Percentiles rank a stretch among this genome's conserved stretches.
phyloP scores from a whole-genome alignment of 2,113 vertebrate genomes.

The Platycercus adscitus region DNA sequence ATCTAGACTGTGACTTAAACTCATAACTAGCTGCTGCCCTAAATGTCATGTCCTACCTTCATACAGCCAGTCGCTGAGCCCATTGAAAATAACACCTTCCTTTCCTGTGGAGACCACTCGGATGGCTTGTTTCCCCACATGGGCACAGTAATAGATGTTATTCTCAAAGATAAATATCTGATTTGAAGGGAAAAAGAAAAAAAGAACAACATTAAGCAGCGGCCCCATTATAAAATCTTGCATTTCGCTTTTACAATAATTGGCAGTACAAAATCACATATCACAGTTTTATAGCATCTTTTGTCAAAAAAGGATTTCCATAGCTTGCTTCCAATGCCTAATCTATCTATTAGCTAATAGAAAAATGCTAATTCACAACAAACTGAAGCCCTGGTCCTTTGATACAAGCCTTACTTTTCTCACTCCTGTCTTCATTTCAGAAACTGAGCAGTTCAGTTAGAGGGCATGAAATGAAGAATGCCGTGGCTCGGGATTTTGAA shows the following conservation, averaged over 20 bases:
- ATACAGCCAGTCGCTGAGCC: constrained; percentile 96
- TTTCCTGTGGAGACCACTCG: constrained; percentile 95
- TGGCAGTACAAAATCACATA: background rate
- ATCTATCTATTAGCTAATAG: background rate
- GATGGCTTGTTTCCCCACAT: constrained; percentile 92
- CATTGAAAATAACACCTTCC: constrained; percentile 95
- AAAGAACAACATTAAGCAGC: constrained; percentile 29
- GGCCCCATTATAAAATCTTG: background rate
- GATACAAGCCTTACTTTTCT: constrained; percentile 9
- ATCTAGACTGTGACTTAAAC: background rate
- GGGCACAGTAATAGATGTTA: constrained; percentile 98
- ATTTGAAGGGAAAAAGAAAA: constrained; percentile 49
- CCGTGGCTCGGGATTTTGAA: background rate
- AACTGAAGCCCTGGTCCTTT: background rate
- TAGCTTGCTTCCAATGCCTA: background rate
- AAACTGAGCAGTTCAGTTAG: background rate
- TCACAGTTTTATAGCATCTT: background rate
- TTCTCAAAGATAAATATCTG: constrained; percentile 99
- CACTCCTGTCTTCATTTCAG: background rate
- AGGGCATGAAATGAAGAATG: background rate
- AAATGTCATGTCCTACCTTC: constrained; percentile 83
- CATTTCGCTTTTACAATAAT: constrained; percentile 18
- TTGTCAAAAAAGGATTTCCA: constrained; percentile 10
- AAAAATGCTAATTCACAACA: constrained; percentile 30
- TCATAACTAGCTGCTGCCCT: constrained; percentile 10